Evolutionary conservation across 2,797 vertebrate genomes (phyloP).

Genomic region (Carduelis carduelis): DNA sequence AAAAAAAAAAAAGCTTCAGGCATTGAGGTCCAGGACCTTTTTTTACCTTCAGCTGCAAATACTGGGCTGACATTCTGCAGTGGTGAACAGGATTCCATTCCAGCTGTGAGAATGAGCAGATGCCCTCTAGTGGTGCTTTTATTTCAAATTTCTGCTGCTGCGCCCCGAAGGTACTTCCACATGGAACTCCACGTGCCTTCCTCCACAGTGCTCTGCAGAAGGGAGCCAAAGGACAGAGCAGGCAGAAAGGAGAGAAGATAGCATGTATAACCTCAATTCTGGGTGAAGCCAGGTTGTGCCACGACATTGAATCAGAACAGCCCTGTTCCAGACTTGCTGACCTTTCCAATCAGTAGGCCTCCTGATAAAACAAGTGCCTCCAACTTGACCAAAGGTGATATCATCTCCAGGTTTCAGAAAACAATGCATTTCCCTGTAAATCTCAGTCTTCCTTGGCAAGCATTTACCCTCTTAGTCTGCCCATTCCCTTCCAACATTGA

Average conservation of each 20-base stretch:
- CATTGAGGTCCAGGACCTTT: not conserved
- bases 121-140: conserved; percentile 56
- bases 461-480: accelerated
- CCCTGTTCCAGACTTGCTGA: not conserved
- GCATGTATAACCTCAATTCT: not conserved
- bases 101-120: not conserved
- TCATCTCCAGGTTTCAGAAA: not conserved
- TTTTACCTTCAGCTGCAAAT: not conserved
- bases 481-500: not conserved
- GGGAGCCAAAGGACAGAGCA: not conserved
- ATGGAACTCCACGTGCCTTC: not conserved
- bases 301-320: not conserved
- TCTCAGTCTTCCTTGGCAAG: not conserved
- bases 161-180: not conserved
- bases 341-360: not conserved
- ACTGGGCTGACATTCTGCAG: not conserved
- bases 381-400: not conserved
- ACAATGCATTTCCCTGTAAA: not conserved
- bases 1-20: not conserved
- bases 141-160: not conserved
- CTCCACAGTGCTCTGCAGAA: not conserved
- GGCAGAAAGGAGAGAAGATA: not conserved
- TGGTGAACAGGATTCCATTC: not conserved
- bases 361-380: not conserved
- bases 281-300: not conserved